Evolutionary conservation across 1,140 invertebrate genomes (phyloP).

Genomic region (Trichomalopsis sarcophagae): DNA sequence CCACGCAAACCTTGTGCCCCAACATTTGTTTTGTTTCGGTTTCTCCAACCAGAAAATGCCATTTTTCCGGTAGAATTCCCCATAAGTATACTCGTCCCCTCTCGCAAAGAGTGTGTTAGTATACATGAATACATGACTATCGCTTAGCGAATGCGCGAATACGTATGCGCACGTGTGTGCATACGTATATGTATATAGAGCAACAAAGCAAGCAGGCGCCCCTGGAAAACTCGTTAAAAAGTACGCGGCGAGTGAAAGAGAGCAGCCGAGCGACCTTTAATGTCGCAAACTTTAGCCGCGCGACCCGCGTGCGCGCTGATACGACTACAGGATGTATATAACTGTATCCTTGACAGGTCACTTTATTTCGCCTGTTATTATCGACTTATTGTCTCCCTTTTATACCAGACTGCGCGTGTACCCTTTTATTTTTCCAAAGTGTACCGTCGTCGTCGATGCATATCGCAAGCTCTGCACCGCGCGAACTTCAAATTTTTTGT

Average conservation of each 20-base stretch:
- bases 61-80: too few species aligned
- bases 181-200: neutral
- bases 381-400: constrained; percentile 1
- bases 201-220: neutral
- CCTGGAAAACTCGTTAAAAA: constrained; percentile 20
- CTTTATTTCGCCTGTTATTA: neutral
- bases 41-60: too few species aligned
- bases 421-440: neutral
- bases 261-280: neutral
- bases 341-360: neutral
- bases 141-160: neutral
- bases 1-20: too few species aligned
- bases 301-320: neutral
- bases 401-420: neutral
- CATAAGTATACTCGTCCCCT: too few species aligned
- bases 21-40: too few species aligned
- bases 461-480: too few species aligned
- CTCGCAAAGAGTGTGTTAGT: neutral
- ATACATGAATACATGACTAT: neutral
- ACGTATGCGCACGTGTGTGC: neutral
- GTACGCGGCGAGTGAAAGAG: neutral
- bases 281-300: neutral
- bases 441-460: neutral
- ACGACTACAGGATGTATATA: neutral
- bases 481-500: too few species aligned